These are phyloP conservation scores for Megaustenia siamemsis DNA, from an alignment of 2,888 invertebrate species.

Conservation along the genomic window DNA sequence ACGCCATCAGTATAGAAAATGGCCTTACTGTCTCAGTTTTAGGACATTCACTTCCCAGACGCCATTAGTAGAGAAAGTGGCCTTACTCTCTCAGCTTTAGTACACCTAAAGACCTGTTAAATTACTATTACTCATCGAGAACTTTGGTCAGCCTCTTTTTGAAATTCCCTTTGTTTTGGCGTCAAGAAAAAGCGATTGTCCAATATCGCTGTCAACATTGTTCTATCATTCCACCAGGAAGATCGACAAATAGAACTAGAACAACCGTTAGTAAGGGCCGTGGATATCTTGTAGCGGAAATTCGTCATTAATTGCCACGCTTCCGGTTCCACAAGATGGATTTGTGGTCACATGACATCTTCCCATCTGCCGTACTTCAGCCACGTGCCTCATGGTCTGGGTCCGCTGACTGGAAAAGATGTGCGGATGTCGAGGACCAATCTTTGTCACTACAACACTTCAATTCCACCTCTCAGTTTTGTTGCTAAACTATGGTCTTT, in stretches of 20 bases:
- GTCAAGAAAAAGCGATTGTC: not conserved
- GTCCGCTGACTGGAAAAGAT: not conserved
- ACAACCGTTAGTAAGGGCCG: not conserved
- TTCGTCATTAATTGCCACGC: conserved; percentile 25
- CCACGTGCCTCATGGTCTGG: conserved; percentile 19
- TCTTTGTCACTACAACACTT: conserved; percentile 3
- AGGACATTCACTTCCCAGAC: not conserved
- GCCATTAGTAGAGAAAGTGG: not conserved
- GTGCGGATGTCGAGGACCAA: not conserved
- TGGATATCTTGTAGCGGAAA: not conserved
- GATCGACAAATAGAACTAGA: not conserved
- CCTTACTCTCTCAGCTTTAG: not conserved
- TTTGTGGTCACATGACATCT: conserved; percentile 9
- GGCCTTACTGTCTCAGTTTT: no score
- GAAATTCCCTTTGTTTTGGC: not conserved
- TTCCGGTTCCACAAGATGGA: conserved; percentile 26
- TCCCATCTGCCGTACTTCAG: conserved; percentile 33
- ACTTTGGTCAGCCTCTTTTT: not conserved
- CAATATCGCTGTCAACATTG: not conserved
- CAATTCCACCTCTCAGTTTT: not conserved
- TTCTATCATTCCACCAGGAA: not conserved
- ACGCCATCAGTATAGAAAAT: no score
- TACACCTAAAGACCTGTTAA: not conserved
- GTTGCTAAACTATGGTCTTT: not conserved
- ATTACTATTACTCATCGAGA: not conserved